Conservation (phyloP, 2,113 vertebrate genomes). For the Calonectris borealis region DNA sequence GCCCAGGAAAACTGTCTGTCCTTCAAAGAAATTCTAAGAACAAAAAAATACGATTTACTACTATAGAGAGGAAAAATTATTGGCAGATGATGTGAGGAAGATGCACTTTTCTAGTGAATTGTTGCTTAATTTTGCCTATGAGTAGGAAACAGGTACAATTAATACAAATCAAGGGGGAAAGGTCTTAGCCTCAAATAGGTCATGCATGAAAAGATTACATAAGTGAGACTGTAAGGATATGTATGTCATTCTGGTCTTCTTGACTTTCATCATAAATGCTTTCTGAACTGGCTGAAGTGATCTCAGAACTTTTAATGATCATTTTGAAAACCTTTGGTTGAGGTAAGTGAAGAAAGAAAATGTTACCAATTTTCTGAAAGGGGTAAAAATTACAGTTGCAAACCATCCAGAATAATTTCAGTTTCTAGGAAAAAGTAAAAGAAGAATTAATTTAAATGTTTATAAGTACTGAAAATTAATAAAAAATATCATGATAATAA, state of each 20-base stretch:
- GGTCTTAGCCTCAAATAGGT: background rate
- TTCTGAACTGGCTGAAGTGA: background rate
- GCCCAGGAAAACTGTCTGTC: background rate
- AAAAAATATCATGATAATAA: background rate
- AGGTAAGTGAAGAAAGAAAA: background rate
- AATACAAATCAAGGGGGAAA: background rate
- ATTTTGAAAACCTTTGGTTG: background rate
- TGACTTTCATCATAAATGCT: background rate
- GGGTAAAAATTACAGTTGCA: background rate
- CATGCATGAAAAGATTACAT: background rate
- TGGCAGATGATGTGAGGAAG: background rate
- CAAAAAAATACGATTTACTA: background rate
- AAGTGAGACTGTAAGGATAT: background rate
- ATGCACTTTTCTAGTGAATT: background rate
- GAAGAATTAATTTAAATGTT: background rate
- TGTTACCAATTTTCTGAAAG: background rate
- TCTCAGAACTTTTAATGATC: background rate
- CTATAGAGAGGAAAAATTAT: background rate
- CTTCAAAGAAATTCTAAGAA: background rate
- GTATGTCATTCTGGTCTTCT: background rate
- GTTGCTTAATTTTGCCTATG: background rate
- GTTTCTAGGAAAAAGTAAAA: background rate
- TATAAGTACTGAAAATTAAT: background rate
- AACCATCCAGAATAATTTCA: background rate
- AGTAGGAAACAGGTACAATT: background rate